phyloP scores from a whole-genome alignment of 2,113 vertebrate species.

The Budorcas taxicolor region DNA sequence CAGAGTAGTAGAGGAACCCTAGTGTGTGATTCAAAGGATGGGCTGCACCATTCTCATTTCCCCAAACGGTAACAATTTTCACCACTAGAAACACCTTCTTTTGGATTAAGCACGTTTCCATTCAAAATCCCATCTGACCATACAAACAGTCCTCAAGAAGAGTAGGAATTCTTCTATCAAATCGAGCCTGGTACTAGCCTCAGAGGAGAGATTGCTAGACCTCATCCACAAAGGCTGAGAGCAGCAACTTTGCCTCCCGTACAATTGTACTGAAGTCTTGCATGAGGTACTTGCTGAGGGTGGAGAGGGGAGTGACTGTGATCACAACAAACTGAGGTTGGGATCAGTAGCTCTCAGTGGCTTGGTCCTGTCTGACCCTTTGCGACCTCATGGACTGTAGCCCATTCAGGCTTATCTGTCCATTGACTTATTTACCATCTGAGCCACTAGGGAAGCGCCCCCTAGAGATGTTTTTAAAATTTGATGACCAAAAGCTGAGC shows the following conservation, averaged over 20 bases:
- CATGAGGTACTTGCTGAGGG: neutral
- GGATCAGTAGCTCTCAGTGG: neutral
- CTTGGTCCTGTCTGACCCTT: neutral
- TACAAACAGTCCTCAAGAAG: neutral
- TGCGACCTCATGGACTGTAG: neutral
- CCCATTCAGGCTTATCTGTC: neutral
- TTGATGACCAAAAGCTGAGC: neutral
- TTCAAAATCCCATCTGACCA: neutral
- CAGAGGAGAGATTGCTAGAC: neutral
- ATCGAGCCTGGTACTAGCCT: neutral
- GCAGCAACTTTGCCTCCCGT: neutral
- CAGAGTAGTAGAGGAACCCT: neutral
- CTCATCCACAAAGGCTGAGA: neutral
- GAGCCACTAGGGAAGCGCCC: neutral
- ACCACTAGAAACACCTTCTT: neutral
- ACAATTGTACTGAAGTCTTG: neutral
- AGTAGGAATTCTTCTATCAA: neutral
- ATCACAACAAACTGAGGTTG: neutral
- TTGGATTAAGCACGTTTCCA: neutral
- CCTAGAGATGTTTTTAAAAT: neutral
- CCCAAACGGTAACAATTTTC: neutral
- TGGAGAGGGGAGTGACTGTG: neutral
- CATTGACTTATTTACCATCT: neutral
- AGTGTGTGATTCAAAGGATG: conserved; percentile 21
- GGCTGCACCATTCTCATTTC: neutral